Evolutionary conservation across 2,113 vertebrate species (phyloP).

Genomic region (Albula goreensis): DNA sequence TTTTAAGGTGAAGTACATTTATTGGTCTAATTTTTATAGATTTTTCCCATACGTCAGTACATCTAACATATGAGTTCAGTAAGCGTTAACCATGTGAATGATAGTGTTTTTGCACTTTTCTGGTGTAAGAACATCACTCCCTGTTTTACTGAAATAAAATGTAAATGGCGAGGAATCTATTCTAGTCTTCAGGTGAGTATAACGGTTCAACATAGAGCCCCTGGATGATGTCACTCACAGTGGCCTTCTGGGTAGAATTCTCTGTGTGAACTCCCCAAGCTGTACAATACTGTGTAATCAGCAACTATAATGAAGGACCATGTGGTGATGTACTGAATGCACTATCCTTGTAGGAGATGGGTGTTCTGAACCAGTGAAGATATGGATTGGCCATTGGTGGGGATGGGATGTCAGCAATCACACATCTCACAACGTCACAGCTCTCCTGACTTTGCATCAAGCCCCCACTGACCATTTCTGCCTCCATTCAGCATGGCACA

Average conservation of each 20-base stretch:
- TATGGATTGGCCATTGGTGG: background rate
- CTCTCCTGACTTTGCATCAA: background rate
- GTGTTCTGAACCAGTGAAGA: background rate
- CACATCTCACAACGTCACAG: background rate
- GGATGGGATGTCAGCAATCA: background rate
- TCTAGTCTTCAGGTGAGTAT: background rate
- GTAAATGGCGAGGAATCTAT: background rate
- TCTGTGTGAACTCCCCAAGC: background rate
- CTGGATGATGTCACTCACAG: background rate
- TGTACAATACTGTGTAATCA: background rate
- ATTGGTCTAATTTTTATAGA: background rate
- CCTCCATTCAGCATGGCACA: background rate
- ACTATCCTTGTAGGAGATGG: background rate
- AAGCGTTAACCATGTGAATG: background rate
- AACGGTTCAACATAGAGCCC: background rate
- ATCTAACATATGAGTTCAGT: conserved; percentile 5
- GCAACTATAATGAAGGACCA: background rate
- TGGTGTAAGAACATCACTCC: background rate
- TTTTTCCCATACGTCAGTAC: background rate
- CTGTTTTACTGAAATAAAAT: background rate
- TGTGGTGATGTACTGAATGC: background rate
- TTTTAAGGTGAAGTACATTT: conserved; percentile 8
- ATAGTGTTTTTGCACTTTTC: conserved; percentile 2
- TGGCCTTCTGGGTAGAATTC: background rate
- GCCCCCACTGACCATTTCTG: background rate